phyloP scores from a whole-genome alignment of 2,797 vertebrate species.

The Lacerta agilis region DNA sequence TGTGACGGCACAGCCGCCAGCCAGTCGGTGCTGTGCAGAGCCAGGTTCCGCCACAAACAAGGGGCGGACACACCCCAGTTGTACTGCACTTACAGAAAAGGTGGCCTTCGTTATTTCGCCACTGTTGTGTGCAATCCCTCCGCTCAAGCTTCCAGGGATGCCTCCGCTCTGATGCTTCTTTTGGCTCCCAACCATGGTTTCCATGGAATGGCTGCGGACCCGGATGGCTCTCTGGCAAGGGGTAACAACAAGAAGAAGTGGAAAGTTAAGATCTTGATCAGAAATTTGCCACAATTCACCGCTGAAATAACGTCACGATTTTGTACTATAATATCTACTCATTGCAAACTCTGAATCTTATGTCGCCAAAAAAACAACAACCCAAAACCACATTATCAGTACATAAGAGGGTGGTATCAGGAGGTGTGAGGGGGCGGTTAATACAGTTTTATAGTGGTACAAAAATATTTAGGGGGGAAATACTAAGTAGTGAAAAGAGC shows the following conservation, averaged over 20 bases:
- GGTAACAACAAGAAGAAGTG: not conserved
- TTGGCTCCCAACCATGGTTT: slow-evolving; percentile 94
- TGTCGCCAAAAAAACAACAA: too few relatives aligned
- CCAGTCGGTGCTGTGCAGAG: not conserved
- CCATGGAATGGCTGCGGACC: slow-evolving; percentile 97
- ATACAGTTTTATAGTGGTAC: too few relatives aligned
- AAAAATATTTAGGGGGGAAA: too few relatives aligned
- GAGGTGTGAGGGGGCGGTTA: too few relatives aligned
- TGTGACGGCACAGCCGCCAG: not conserved
- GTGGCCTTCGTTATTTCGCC: slow-evolving; percentile 93
- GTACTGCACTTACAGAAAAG: slow-evolving; percentile 86
- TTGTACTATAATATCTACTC: not conserved
- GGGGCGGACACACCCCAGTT: rapidly evolving
- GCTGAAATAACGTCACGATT: not conserved
- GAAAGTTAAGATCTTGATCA: not conserved
- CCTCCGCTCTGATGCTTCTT: slow-evolving; percentile 85
- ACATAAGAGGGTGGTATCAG: too few relatives aligned
- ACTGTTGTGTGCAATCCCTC: slow-evolving; percentile 89
- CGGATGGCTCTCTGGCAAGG: slow-evolving; percentile 90
- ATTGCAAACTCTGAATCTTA: too few relatives aligned
- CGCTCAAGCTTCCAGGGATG: slow-evolving; percentile 92
- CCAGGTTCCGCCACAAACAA: not conserved
- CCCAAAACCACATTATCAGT: too few relatives aligned
- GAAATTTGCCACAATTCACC: not conserved
- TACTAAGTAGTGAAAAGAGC: too few relatives aligned